Conservation (phyloP, 2,113 vertebrate genomes). For the Cyanoramphus novaezelandiae region DNA sequence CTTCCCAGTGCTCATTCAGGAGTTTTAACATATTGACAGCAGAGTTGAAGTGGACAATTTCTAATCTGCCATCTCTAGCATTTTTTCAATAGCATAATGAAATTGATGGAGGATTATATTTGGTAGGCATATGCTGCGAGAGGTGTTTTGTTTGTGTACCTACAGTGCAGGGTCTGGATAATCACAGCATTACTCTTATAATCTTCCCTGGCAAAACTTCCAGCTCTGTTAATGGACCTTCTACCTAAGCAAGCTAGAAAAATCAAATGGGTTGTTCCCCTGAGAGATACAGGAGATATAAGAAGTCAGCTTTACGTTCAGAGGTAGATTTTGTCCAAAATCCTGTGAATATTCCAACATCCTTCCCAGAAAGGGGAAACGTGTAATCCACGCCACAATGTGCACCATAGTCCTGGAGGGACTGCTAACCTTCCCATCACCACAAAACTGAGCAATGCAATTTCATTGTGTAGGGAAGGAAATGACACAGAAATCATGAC, state of each 20-base stretch:
- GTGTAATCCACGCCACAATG: rapidly evolving
- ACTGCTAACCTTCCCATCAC: neutral
- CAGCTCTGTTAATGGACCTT: neutral
- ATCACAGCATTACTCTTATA: neutral
- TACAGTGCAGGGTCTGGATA: neutral
- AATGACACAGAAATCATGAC: neutral
- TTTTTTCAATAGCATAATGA: neutral
- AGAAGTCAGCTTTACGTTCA: neutral
- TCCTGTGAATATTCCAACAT: neutral
- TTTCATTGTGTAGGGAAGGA: neutral
- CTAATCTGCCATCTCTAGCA: neutral
- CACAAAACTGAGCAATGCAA: neutral
- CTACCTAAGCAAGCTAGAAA: neutral
- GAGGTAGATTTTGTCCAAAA: neutral
- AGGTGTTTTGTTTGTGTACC: neutral
- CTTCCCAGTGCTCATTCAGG: neutral
- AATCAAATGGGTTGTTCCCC: neutral
- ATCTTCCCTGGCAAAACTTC: neutral
- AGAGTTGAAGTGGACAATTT: neutral
- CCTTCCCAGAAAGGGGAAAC: neutral
- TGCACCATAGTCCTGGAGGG: neutral
- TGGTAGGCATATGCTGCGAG: neutral
- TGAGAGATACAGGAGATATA: neutral
- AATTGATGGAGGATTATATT: neutral
- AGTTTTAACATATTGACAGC: conserved; percentile 11